A percentile compares a stretch with the other conserved stretches of the same genome.
Conservation (phyloP, 1,140 invertebrate species). For the Oscheius sp. region DNA sequence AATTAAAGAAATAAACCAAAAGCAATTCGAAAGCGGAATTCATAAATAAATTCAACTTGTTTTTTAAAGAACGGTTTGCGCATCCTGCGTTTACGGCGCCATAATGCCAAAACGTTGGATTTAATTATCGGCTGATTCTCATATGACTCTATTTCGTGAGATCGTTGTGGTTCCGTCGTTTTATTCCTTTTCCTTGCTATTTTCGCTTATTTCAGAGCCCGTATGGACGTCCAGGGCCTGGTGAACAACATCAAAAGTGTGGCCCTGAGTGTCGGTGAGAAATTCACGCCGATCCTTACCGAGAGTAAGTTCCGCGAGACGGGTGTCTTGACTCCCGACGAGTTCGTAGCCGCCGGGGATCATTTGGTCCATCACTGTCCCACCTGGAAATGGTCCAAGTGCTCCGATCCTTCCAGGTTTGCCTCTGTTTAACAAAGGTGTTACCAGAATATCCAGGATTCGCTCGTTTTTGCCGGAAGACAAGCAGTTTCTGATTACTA, state of each 20-base stretch:
- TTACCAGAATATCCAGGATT: slow-evolving; percentile 30
- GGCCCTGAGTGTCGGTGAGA: slow-evolving; percentile 88
- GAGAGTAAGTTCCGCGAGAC: slow-evolving; percentile 98
- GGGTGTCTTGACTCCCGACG: slow-evolving; percentile 85
- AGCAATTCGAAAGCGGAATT: too few species aligned
- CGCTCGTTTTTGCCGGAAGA: slow-evolving; percentile 66
- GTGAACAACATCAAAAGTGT: slow-evolving; percentile 91
- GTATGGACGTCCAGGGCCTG: slow-evolving; percentile 79
- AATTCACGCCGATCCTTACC: slow-evolving; percentile 91
- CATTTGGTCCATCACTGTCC: slow-evolving; percentile 98
- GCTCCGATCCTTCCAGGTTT: slow-evolving; percentile 78
- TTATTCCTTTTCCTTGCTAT: too few species aligned
- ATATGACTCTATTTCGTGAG: too few species aligned
- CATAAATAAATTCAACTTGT: too few species aligned
- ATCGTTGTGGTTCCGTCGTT: too few species aligned
- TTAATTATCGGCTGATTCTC: too few species aligned
- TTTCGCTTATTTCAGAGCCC: background rate
- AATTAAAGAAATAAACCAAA: too few species aligned
- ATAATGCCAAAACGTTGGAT: too few species aligned
- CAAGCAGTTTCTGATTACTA: slow-evolving; percentile 95
- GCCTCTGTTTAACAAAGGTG: background rate
- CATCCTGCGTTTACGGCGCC: too few species aligned
- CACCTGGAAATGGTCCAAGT: slow-evolving; percentile 93
- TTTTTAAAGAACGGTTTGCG: too few species aligned
- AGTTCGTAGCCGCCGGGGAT: slow-evolving; percentile 95